These are phyloP conservation scores for Quadriops clusia DNA, from an alignment of 2,888 invertebrate genomes.

Conservation along the genomic window DNA sequence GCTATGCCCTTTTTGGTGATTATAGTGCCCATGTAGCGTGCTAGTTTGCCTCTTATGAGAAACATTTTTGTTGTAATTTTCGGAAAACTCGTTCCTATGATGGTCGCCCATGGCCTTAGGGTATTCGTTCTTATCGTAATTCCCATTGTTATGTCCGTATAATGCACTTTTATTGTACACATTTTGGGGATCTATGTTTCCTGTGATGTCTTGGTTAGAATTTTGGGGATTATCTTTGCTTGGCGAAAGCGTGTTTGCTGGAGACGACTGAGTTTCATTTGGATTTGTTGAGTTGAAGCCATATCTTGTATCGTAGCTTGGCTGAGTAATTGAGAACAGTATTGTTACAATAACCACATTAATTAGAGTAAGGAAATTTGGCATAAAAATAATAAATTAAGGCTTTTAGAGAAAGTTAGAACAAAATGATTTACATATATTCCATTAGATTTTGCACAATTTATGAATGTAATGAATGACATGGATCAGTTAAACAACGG, in stretches of 20 bases:
- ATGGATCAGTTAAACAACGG: no score
- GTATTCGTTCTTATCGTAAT: constrained; percentile 16
- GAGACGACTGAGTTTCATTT: constrained; percentile 21
- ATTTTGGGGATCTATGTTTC: constrained; percentile 23
- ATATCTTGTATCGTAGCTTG: constrained; percentile 33
- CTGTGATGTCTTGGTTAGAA: constrained; percentile 25
- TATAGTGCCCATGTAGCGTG: constrained; percentile 30
- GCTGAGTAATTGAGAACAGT: no score
- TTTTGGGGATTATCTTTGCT: constrained; percentile 30
- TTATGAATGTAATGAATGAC: no score
- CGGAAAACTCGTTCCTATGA: constrained; percentile 19
- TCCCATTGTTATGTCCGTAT: constrained; percentile 9
- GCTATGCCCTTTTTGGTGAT: constrained; percentile 27
- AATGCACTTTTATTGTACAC: constrained; percentile 17
- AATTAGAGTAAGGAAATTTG: no score
- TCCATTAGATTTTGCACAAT: no score
- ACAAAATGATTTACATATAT: no score
- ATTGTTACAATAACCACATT: no score
- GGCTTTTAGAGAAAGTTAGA: no score
- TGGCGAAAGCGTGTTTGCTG: constrained; percentile 21
- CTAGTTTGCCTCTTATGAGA: constrained; percentile 34
- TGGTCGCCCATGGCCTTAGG: constrained; percentile 19
- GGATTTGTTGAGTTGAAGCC: constrained; percentile 26
- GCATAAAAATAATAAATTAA: no score
- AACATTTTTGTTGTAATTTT: constrained; percentile 21